phyloP scores from a whole-genome alignment of 2,113 vertebrate genomes.

The pig (Sus scrofa) region DNA sequence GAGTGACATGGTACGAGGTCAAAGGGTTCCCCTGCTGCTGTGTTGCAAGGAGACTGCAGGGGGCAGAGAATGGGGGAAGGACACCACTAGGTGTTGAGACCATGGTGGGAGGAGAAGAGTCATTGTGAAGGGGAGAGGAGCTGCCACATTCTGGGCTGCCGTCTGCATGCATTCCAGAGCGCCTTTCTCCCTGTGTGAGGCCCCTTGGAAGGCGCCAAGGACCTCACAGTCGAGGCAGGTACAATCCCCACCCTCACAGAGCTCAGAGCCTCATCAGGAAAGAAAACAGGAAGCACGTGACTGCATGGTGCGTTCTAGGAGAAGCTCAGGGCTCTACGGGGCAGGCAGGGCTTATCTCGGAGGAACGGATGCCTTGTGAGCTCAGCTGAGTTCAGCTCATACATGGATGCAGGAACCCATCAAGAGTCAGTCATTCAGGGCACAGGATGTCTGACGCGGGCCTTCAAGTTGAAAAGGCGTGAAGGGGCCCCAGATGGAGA shows the following conservation, averaged over 20 bases:
- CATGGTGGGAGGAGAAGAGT: too few relatives aligned
- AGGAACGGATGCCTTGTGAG: fast-evolving
- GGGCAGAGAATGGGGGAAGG: background rate
- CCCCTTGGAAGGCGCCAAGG: background rate
- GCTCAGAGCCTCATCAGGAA: background rate
- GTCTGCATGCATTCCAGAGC: background rate
- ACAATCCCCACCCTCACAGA: background rate
- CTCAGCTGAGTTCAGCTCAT: background rate
- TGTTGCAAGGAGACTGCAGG: background rate
- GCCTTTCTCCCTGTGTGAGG: background rate
- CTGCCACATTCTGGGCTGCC: background rate
- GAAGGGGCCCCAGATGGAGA: background rate
- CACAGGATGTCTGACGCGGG: background rate
- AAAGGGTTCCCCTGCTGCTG: background rate
- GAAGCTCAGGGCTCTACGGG: background rate
- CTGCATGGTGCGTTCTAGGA: too few relatives aligned
- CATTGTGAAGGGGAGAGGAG: background rate
- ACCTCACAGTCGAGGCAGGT: background rate
- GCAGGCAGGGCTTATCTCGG: too few relatives aligned
- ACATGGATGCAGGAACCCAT: background rate
- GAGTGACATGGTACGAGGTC: too few relatives aligned
- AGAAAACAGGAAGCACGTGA: background rate
- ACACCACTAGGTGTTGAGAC: background rate
- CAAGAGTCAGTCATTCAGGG: background rate
- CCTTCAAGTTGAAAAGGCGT: background rate